phyloP scores from a whole-genome alignment of 2,113 vertebrate genomes.

The Pleuronectes platessa region DNA sequence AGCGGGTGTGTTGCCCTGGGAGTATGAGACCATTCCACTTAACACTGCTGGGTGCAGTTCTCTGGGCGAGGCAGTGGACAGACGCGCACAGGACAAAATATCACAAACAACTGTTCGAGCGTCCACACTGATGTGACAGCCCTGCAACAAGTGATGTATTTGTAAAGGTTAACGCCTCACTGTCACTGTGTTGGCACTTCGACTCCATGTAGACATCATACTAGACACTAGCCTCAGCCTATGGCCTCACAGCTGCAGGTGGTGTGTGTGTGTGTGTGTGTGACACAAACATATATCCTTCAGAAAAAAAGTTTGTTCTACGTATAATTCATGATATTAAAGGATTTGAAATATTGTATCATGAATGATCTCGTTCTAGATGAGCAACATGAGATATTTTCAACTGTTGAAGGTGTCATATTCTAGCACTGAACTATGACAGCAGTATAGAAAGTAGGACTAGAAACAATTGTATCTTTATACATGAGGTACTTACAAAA shows the following conservation, averaged over 20 bases:
- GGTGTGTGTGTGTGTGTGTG: too few species aligned
- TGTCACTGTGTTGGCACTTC: background rate
- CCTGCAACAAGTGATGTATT: background rate
- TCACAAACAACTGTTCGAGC: background rate
- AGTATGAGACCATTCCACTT: constrained; percentile 6
- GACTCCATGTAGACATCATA: background rate
- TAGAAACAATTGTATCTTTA: too few species aligned
- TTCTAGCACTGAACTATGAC: too few species aligned
- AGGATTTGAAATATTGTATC: too few species aligned
- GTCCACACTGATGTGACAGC: background rate
- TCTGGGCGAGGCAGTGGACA: background rate
- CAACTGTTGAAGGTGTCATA: too few species aligned
- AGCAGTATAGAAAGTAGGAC: too few species aligned
- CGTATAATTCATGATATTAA: too few species aligned
- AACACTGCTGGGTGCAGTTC: constrained; percentile 11
- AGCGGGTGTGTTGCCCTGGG: too few species aligned
- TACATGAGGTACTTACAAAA: too few species aligned
- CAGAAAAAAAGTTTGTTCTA: background rate
- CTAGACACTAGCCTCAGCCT: background rate
- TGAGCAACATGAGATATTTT: background rate
- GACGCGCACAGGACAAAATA: background rate
- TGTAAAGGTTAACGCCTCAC: background rate
- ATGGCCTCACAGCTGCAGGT: too few species aligned
- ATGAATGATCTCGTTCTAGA: too few species aligned
- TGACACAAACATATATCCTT: too few species aligned